These are phyloP conservation scores for Acrocephalus kingi DNA, from an alignment of 2,113 vertebrate species.

Conservation along the genomic window DNA sequence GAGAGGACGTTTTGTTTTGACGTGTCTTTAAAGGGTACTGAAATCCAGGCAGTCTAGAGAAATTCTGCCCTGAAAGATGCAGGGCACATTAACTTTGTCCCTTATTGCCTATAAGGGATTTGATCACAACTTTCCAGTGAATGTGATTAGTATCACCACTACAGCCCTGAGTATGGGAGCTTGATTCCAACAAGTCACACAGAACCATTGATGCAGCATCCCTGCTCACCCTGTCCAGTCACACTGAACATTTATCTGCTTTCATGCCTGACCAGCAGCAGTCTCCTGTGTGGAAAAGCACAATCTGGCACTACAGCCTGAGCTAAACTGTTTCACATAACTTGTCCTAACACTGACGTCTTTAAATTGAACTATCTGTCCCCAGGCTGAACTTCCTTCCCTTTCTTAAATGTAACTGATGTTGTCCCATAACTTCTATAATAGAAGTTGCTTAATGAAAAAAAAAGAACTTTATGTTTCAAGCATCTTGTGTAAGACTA, in stretches of 20 bases:
- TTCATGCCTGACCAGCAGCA: not conserved
- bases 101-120: not conserved
- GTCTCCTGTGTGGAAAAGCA: not conserved
- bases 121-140: not conserved
- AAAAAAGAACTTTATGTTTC: not conserved
- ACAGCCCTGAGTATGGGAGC: accelerated
- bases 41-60: not conserved
- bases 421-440: not conserved
- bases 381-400: not conserved
- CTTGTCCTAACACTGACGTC: not conserved
- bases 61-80: not conserved
- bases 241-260: not conserved
- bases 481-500: not conserved
- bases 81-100: not conserved
- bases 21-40: not conserved
- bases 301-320: not conserved
- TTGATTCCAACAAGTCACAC: not conserved
- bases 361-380: not conserved
- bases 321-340: not conserved
- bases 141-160: not conserved
- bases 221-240: not conserved
- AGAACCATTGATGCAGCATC: not conserved
- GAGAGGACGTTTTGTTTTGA: not conserved
- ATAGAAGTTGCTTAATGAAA: not conserved
- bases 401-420: not conserved